These are phyloP conservation scores for Bursaphelenchus mucronatus DNA, from an alignment of 1,140 invertebrate genomes.

Conservation along the genomic window DNA sequence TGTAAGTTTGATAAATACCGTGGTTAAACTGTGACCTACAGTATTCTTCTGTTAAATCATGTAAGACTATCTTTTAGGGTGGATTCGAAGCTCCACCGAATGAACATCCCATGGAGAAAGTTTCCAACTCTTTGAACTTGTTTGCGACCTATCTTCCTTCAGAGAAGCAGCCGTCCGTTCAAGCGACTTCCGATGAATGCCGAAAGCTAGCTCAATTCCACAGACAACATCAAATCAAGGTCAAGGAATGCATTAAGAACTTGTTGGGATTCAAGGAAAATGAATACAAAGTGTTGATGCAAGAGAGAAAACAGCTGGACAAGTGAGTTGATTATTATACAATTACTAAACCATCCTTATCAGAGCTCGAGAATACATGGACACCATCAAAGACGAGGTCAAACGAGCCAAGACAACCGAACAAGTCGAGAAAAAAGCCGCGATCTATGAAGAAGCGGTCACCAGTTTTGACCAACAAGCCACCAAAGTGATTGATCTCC, in stretches of 20 bases:
- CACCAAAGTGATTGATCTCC: conserved; percentile 18
- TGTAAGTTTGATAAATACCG: neutral
- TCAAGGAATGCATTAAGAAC: conserved; percentile 14
- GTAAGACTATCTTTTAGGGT: neutral
- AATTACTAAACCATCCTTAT: neutral
- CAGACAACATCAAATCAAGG: conserved; percentile 15
- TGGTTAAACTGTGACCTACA: neutral
- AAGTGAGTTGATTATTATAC: conserved; percentile 26
- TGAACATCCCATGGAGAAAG: conserved; percentile 25
- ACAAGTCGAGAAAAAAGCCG: conserved; percentile 31
- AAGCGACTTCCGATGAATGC: conserved; percentile 6
- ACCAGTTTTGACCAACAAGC: conserved; percentile 19
- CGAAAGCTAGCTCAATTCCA: conserved; percentile 23
- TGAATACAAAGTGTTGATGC: conserved; percentile 29
- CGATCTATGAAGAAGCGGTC: conserved; percentile 28
- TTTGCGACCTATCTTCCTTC: conserved; percentile 14
- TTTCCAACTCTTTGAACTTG: conserved; percentile 10
- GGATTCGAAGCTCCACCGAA: conserved; percentile 12
- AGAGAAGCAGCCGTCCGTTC: conserved; percentile 1
- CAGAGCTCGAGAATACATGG: conserved; percentile 30
- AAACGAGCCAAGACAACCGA: conserved; percentile 30
- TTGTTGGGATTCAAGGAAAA: conserved; percentile 16
- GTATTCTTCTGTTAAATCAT: conserved; percentile 6
- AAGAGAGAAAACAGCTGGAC: conserved; percentile 22
- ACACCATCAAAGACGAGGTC: conserved; percentile 28